Percentiles rank a stretch among this genome's conserved stretches.
Conservation (phyloP, 2,888 invertebrate genomes). For the Spisula solida region DNA sequence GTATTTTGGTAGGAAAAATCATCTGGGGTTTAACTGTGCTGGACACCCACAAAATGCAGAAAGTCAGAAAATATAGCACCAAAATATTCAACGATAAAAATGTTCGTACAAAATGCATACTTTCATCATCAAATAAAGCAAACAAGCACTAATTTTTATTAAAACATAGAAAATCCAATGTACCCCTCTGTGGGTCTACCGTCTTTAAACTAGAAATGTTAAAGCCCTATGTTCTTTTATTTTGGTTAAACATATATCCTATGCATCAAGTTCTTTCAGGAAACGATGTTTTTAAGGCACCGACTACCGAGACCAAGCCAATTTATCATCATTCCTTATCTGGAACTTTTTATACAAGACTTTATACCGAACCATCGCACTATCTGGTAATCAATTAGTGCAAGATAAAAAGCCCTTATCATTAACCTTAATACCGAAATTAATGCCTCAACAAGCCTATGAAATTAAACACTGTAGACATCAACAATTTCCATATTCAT, state of each 20-base stretch:
- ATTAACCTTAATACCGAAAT: no score
- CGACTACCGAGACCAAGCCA: neutral
- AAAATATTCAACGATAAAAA: constrained; percentile 6
- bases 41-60: neutral
- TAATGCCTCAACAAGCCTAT: no score
- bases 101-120: neutral
- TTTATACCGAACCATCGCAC: no score
- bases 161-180: neutral
- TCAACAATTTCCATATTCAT: no score
- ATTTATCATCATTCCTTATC: neutral
- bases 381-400: no score
- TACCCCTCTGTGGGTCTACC: neutral
- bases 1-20: neutral
- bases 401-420: no score
- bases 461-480: no score
- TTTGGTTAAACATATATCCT: neutral
- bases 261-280: neutral
- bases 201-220: neutral
- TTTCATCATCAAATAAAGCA: neutral
- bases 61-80: neutral
- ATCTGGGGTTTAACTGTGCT: neutral
- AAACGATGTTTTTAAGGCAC: neutral
- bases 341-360: neutral
- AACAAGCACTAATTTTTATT: neutral
- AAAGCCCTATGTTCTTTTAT: neutral